Percentiles rank a stretch among this genome's conserved stretches.
These are phyloP conservation scores for Onthophagus sagittarius DNA, from an alignment of 2,888 invertebrate genomes.

Conservation along the genomic window DNA sequence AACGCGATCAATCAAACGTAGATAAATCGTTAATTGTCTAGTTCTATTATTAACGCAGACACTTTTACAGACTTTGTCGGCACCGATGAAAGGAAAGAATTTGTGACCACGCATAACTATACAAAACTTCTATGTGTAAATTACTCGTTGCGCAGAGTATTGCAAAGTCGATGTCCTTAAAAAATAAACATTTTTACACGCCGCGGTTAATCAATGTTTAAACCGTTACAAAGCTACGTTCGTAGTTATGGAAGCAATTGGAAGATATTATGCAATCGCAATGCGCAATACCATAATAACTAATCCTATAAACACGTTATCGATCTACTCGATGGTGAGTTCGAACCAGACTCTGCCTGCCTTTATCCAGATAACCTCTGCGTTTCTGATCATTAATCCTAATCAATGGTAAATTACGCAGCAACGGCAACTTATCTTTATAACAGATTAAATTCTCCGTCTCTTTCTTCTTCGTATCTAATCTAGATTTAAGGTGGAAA, in stretches of 20 bases:
- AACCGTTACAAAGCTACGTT: no score
- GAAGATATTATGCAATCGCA: background rate
- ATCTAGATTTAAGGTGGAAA: slow-evolving; percentile 10
- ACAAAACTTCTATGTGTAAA: background rate
- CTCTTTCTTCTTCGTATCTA: background rate
- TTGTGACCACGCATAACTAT: background rate
- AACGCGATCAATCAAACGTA: background rate
- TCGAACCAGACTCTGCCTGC: background rate
- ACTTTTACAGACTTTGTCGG: background rate
- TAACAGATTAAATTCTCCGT: slow-evolving; percentile 2
- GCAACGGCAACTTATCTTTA: slow-evolving; percentile 8
- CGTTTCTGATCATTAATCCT: slow-evolving; percentile 4
- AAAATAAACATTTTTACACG: no score
- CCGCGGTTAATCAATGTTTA: no score
- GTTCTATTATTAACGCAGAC: background rate
- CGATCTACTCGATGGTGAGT: background rate
- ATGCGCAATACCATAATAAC: background rate
- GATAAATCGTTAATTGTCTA: background rate
- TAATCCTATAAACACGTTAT: background rate
- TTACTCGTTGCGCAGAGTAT: no score
- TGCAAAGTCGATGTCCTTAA: no score
- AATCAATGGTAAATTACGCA: slow-evolving; percentile 10
- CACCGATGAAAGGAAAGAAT: background rate
- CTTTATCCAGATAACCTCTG: background rate
- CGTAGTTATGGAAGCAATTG: background rate